Base-by-base conservation (phyloP, 1,140 invertebrate species). In the Drosophila ercepeae region DNA sequence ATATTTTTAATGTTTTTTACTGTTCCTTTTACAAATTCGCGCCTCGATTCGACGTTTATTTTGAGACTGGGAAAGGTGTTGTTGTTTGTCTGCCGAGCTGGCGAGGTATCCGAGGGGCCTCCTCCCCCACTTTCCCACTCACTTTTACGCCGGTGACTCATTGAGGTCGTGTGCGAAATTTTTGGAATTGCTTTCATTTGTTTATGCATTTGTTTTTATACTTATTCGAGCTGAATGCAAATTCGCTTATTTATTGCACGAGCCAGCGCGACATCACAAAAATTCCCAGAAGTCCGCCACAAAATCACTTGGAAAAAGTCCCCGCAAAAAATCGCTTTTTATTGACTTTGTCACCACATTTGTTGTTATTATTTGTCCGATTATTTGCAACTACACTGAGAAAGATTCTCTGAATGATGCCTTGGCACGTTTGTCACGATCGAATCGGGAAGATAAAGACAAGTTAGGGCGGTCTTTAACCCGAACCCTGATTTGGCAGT, bases 161-260 rank as follows among this genome's bases (percentile, higher is more conserved):
- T 84, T 84, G 81, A 76, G 81, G 81, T 79, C 81, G 81, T 84
- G 76, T 84, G 81, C 81, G 81, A 84, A 67, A 84, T 84, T 79
- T 84, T 84, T 84, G 76, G 81, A 84, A 84, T 84, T 84, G 81
- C 81, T 84, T 86, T 76, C 63, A 81, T 84, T 86, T 86, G 76
- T 86, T 86, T 86, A 84, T 86, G 75, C 76, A 84, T 86, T 84
- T 84, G 81, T 86, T 84, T 73, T 79, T 86, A 75, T 78, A 78
- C 84, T 83, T 78, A 78, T 83, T 83, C 78, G 71, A 58, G 76
- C 50, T 79, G 79, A 78, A 84, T 84, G 82, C 83, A 81, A 84
- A 84, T 86, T 79, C 50, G 60, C 81, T 86, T 76, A 76, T 86
- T 86, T 84, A 86, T 84, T 86, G 76, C 78, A 75, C 59, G 50